These are phyloP conservation scores for Nasonia longicornis DNA, from an alignment of 1,140 invertebrate genomes.

Conservation along the genomic window DNA sequence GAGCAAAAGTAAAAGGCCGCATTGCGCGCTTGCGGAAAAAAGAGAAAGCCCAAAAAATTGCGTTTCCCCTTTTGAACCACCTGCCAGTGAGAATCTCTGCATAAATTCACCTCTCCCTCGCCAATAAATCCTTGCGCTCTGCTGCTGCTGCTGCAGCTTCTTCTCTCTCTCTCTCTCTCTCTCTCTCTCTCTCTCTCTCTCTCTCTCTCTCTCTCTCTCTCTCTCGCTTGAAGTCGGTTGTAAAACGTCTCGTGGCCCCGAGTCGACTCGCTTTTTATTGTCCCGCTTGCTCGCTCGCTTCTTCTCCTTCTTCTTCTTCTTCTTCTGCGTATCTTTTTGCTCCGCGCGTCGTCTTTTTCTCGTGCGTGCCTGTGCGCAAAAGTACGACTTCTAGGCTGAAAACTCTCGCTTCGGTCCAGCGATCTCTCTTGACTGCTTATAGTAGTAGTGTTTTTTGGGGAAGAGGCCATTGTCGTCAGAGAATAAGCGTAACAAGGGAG, in stretches of 20 bases:
- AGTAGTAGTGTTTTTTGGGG: no score
- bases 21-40: conserved; percentile 37
- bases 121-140: conserved; percentile 60
- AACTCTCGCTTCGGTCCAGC: no score
- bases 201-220: no score
- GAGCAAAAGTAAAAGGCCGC: conserved; percentile 5
- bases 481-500: neutral
- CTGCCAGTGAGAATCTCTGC: conserved; percentile 63
- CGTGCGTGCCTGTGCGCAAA: neutral
- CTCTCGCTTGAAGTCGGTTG: conserved; percentile 47
- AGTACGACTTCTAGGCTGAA: no score
- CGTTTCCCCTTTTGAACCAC: conserved; percentile 52
- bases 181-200: conserved; percentile 1
- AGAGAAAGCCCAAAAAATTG: conserved; percentile 50
- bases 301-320: conserved; percentile 36
- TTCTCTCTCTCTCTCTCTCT: neutral
- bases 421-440: no score
- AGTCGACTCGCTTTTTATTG: conserved; percentile 54
- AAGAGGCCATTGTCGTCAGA: no score
- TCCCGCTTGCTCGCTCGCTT: conserved; percentile 24
- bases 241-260: conserved; percentile 51
- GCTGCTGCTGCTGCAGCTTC: conserved; percentile 15
- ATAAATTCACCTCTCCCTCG: conserved; percentile 60
- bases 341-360: neutral
- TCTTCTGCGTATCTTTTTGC: conserved; percentile 36